Base-by-base conservation (phyloP, 2,797 vertebrate species). In the Perodicticus potto region DNA sequence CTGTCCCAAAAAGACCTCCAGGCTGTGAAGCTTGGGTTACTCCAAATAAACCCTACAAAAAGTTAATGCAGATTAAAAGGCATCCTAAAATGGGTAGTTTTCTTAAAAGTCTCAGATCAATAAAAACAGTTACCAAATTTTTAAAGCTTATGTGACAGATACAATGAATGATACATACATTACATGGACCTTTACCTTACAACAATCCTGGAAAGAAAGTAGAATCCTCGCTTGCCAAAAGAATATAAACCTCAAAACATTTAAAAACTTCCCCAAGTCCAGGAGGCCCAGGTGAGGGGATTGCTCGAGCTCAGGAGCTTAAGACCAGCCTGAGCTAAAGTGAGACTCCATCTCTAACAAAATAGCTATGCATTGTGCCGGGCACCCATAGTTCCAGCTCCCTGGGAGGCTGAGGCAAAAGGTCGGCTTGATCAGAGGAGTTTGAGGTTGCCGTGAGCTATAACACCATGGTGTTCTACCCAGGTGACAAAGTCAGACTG, bases 31-130 rank as follows among this genome's bases (percentile, higher is more conserved):
- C 98, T 3, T 99, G 99, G 0, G 99, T 99, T 96, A 98, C 99
- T 45, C 99, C 99, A 95, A 99, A 99, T 89, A 99, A 97, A 93
- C 99, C 99, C 99, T 99, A 97, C 5, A 77, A 97, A 97, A 77
- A 61, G 34, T 57, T 70, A 97, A 96, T 27, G 0, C 11, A 12
- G 63, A 96, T 96, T 97, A 92, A 90, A 86, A 72, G 34, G 84
- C 0, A 43, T 29, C 27, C 61, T 43, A 65, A 17, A 43, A 67
- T 0, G 78, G 2, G 77, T 89, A 86, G 7, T 13, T 91, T 91
- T 78, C 67, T 10, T 9, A 34, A 77, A 9, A 73, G 4, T 67
- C 3, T 61, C 27, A 78, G 22, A 83, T n/a, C 83, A 92, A 37
- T 61, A 83, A 34, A 37, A 88, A n/a, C 10, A 85, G 45, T 34